Percentiles rank a stretch among this genome's conserved stretches.
Evolutionary conservation across 2,113 vertebrate genomes (phyloP).

Genomic region (Eublepharis macularius): DNA sequence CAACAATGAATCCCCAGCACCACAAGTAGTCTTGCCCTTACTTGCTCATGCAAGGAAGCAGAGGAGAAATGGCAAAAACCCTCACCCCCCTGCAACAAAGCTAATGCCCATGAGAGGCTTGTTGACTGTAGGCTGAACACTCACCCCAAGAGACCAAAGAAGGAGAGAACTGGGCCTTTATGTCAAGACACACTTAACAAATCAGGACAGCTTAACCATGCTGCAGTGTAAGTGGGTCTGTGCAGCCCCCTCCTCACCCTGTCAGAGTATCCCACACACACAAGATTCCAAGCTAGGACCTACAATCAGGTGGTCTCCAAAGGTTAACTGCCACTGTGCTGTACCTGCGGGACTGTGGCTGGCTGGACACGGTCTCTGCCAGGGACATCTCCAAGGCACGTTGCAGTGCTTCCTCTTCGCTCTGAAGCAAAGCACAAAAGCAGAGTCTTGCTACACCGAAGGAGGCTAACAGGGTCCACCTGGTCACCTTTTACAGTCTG

Average conservation of each 20-base stretch:
- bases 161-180: background rate
- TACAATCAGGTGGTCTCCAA: background rate
- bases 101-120: background rate
- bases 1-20: no score
- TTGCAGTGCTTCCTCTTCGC: slow-evolving; percentile 94
- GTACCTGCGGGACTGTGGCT: slow-evolving; percentile 77
- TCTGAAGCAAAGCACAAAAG: slow-evolving; percentile 72
- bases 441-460: background rate
- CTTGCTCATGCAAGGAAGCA: no score
- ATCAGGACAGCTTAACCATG: background rate
- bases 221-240: background rate
- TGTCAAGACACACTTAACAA: background rate
- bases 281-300: background rate
- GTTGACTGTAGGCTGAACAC: background rate
- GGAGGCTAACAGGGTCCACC: background rate
- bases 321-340: background rate
- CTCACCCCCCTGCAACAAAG: background rate
- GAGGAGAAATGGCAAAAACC: no score
- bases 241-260: no score
- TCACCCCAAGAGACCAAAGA: background rate
- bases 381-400: slow-evolving; percentile 93
- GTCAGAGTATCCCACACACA: background rate
- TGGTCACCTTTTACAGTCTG: background rate
- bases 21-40: no score
- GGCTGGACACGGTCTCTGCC: slow-evolving; percentile 77